These are phyloP conservation scores for Magallana ariakensis DNA, from an alignment of 1,140 invertebrate species.

Conservation along the genomic window DNA sequence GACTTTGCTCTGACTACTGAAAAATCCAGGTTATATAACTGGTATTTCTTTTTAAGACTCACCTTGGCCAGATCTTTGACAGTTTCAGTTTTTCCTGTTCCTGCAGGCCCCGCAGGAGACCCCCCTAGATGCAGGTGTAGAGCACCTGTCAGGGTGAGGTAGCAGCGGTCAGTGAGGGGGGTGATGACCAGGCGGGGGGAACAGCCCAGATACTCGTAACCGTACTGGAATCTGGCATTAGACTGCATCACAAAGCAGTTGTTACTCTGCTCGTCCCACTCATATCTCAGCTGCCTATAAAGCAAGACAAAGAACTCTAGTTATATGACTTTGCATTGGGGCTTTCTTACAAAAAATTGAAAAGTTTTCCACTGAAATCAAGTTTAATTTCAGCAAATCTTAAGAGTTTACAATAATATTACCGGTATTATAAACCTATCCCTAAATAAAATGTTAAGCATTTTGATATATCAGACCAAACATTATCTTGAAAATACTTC, in stretches of 20 bases:
- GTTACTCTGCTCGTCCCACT: constrained; percentile 78
- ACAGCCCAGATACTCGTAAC: constrained; percentile 80
- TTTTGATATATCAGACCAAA: too few relatives aligned
- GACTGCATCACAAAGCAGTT: constrained; percentile 77
- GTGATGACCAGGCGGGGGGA: constrained; percentile 80
- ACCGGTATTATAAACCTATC: too few relatives aligned
- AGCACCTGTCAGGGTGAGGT: constrained; percentile 83
- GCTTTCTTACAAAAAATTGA: too few relatives aligned
- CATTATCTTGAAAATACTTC: too few relatives aligned
- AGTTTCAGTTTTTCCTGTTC: constrained; percentile 80
- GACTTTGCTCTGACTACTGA: too few relatives aligned
- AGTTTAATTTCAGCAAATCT: too few relatives aligned
- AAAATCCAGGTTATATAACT: not conserved
- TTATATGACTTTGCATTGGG: too few relatives aligned
- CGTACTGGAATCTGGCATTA: constrained; percentile 77
- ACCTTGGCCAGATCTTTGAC: constrained; percentile 91
- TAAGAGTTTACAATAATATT: too few relatives aligned
- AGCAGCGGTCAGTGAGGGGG: constrained; percentile 82
- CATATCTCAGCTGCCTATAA: constrained; percentile 80
- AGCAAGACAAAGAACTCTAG: not conserved
- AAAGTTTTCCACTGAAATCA: too few relatives aligned
- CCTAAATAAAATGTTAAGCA: too few relatives aligned
- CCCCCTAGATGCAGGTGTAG: constrained; percentile 88
- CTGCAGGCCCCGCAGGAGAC: constrained; percentile 78
- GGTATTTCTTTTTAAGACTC: not conserved